These are phyloP conservation scores for Acanthochromis polyacanthus DNA, from an alignment of 2,113 vertebrate species.

Conservation along the genomic window DNA sequence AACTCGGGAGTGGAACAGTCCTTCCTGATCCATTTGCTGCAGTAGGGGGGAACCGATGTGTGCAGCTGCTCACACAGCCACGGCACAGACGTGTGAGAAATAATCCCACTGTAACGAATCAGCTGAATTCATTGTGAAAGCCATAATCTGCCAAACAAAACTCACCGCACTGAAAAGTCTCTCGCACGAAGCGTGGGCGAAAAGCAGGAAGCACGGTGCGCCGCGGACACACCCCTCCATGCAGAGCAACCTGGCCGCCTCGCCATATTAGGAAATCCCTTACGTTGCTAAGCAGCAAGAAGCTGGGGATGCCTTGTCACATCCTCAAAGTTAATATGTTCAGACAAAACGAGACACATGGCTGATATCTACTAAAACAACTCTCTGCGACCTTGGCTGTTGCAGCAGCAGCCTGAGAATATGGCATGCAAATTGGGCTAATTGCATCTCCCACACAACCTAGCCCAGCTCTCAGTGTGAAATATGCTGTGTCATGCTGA, in stretches of 20 bases:
- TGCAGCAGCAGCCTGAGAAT: background rate
- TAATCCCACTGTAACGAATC: constrained; percentile 9
- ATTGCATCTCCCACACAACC: constrained; percentile 3
- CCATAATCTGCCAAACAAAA: background rate
- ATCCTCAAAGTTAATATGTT: constrained; percentile 2
- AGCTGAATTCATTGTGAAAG: background rate
- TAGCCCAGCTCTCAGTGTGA: background rate
- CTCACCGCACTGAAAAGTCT: constrained; percentile 14
- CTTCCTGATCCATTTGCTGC: constrained; percentile 81
- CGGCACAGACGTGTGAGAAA: background rate
- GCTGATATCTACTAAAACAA: background rate
- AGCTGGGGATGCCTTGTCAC: constrained; percentile 74
- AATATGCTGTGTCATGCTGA: constrained; percentile 55
- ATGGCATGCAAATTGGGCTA: background rate
- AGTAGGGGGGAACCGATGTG: constrained; percentile 49
- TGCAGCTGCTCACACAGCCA: background rate
- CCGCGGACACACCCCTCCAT: constrained; percentile 71
- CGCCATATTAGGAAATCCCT: constrained; percentile 84
- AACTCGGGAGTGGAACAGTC: constrained; percentile 80
- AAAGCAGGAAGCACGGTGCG: constrained; percentile 60
- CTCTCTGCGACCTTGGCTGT: background rate
- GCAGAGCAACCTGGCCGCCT: constrained; percentile 60
- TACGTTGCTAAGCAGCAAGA: constrained; percentile 80
- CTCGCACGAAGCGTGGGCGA: background rate
- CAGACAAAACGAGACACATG: constrained; percentile 16